Percentiles rank a stretch among this genome's conserved stretches.
Evolutionary conservation across 2,797 vertebrate species (phyloP).

Genomic region (Enteromius paludinosus): DNA sequence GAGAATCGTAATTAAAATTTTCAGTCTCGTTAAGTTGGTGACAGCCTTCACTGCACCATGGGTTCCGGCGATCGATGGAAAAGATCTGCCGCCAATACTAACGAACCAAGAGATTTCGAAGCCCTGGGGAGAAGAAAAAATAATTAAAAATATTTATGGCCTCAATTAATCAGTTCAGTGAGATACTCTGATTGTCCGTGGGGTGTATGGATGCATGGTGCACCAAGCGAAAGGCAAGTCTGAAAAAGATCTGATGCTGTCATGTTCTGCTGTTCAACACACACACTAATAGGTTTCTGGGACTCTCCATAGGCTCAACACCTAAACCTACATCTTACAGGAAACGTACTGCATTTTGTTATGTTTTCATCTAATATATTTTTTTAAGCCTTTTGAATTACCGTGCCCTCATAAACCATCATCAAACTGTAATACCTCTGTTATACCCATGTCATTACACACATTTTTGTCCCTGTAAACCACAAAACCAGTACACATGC

Average conservation of each 20-base stretch:
- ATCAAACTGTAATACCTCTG: too few relatives aligned
- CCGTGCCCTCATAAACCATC: too few relatives aligned
- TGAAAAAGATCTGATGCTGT: conserved; percentile 32
- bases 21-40: conserved; percentile 76
- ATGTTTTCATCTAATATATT: too few relatives aligned
- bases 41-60: conserved; percentile 67
- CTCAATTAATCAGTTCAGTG: conserved; percentile 76
- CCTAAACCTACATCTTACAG: too few relatives aligned
- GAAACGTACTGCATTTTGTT: too few relatives aligned
- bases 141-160: conserved; percentile 78
- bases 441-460: too few relatives aligned
- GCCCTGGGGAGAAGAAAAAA: conserved; percentile 69
- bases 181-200: conserved; percentile 62
- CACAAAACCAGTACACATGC: not conserved
- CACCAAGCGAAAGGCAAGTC: conserved; percentile 33
- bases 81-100: conserved; percentile 73
- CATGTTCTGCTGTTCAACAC: conserved; percentile 21
- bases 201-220: conserved; percentile 38
- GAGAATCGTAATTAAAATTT: conserved; percentile 78
- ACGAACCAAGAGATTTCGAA: conserved; percentile 67
- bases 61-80: conserved; percentile 68
- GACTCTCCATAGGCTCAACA: too few relatives aligned
- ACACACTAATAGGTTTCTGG: too few relatives aligned
- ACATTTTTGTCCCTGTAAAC: too few relatives aligned
- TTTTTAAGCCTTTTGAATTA: too few relatives aligned